phyloP scores from a whole-genome alignment of 2,888 invertebrate species.

The Onchidella celtica region DNA sequence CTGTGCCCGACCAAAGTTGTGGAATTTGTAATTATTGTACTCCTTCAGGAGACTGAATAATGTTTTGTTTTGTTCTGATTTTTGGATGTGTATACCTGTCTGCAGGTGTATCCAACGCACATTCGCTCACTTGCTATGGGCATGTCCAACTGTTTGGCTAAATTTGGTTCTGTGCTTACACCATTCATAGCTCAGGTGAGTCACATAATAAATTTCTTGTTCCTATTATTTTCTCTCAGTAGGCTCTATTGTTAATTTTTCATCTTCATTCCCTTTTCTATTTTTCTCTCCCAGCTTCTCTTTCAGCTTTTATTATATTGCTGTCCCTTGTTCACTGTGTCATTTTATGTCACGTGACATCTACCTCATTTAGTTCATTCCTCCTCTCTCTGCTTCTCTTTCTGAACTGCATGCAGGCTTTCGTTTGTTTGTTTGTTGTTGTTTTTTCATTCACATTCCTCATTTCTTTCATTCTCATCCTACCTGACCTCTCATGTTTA shows the following conservation, averaged over 20 bases:
- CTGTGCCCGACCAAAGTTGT: too few relatives aligned
- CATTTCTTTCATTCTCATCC: too few relatives aligned
- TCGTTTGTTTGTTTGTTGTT: not conserved
- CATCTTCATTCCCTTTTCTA: not conserved
- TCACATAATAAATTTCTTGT: not conserved
- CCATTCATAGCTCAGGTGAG: not conserved
- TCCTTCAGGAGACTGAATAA: too few relatives aligned
- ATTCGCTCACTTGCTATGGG: not conserved
- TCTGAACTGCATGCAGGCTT: too few relatives aligned
- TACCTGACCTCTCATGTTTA: too few relatives aligned
- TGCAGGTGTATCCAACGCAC: not conserved
- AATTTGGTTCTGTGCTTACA: not conserved
- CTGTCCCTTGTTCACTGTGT: not conserved
- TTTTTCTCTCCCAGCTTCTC: slow-evolving; percentile 22
- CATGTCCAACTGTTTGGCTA: not conserved
- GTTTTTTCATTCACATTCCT: too few relatives aligned
- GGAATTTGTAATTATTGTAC: too few relatives aligned
- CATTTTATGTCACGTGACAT: not conserved
- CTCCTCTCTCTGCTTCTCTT: too few relatives aligned
- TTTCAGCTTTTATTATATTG: not conserved
- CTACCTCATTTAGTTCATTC: too few relatives aligned
- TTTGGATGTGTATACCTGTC: too few relatives aligned
- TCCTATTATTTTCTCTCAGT: slow-evolving; percentile 24
- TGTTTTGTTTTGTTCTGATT: too few relatives aligned
- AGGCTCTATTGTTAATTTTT: slow-evolving; percentile 14